Percentiles rank a stretch among this genome's conserved stretches.
Evolutionary conservation across 2,113 vertebrate species (phyloP).

Genomic region (Nibea albiflora): DNA sequence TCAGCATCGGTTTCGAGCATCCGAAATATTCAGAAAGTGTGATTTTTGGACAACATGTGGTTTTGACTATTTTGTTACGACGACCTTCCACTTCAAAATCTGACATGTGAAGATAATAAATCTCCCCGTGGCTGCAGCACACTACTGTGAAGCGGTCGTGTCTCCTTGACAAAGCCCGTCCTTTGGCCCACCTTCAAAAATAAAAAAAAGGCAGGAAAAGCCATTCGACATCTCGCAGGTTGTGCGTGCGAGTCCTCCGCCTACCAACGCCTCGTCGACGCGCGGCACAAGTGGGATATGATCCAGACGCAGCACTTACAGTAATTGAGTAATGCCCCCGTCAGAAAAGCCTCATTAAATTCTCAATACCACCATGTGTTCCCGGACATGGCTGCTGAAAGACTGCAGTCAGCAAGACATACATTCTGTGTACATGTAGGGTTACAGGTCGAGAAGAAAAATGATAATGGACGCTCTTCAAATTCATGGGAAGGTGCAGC

Average conservation of each 20-base stretch:
- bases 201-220: constrained; percentile 5
- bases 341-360: constrained; percentile 80
- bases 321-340: constrained; percentile 80
- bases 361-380: constrained; percentile 65
- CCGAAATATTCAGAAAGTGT: background rate
- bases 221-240: constrained; percentile 44
- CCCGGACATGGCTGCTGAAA: constrained; percentile 64
- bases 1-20: background rate
- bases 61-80: background rate
- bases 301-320: constrained; percentile 79
- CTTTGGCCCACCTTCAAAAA: constrained; percentile 54
- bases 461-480: constrained; percentile 17
- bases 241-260: constrained; percentile 22
- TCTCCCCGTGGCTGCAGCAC: background rate
- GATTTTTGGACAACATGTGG: background rate
- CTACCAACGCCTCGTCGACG: constrained; percentile 44
- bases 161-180: constrained; percentile 25
- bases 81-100: constrained; percentile 11
- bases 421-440: constrained; percentile 4
- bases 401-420: constrained; percentile 51
- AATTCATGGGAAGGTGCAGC: constrained; percentile 17
- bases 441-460: constrained; percentile 3
- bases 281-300: constrained; percentile 40
- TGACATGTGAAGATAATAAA: constrained; percentile 15
- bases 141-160: background rate